Conservation (phyloP, 1,140 invertebrate genomes). For the Drosophila asahinai region DNA sequence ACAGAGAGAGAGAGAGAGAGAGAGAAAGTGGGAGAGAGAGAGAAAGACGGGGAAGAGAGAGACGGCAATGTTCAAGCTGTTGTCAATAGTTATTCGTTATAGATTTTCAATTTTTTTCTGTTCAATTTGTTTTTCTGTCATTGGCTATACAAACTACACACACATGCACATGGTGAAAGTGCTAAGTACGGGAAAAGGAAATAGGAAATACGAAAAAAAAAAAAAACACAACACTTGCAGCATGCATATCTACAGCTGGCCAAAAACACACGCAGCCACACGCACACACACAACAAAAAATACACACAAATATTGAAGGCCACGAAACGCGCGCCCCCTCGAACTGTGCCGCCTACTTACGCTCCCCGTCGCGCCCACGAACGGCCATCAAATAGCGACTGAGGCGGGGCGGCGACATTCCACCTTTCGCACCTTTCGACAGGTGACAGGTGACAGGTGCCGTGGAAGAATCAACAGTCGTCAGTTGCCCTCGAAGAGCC, state of each 20-base stretch:
- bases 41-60: conserved; percentile 30
- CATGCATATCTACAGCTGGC: conserved; percentile 39
- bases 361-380: conserved; percentile 51
- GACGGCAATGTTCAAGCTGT: conserved; percentile 31
- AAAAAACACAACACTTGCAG: conserved; percentile 28
- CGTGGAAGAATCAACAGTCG: conserved; percentile 31
- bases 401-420: conserved; percentile 62
- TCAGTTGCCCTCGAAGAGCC: conserved; percentile 33
- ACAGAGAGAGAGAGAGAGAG: conserved; percentile 15
- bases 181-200: background rate
- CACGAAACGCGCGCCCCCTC: conserved; percentile 9
- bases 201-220: too few relatives aligned
- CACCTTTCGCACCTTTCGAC: conserved; percentile 26
- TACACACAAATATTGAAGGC: conserved; percentile 33
- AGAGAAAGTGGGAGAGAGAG: conserved; percentile 15
- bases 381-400: conserved; percentile 71
- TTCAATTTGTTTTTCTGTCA: conserved; percentile 10
- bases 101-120: conserved; percentile 6
- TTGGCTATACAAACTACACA: conserved; percentile 23
- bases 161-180: conserved; percentile 28
- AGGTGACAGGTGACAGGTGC: conserved; percentile 17
- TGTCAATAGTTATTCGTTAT: conserved; percentile 35
- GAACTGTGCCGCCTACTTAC: conserved; percentile 48
- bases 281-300: background rate
- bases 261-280: conserved; percentile 1